These are phyloP conservation scores for Yponomeuta malinellus DNA, from an alignment of 2,888 invertebrate species.

Conservation along the genomic window DNA sequence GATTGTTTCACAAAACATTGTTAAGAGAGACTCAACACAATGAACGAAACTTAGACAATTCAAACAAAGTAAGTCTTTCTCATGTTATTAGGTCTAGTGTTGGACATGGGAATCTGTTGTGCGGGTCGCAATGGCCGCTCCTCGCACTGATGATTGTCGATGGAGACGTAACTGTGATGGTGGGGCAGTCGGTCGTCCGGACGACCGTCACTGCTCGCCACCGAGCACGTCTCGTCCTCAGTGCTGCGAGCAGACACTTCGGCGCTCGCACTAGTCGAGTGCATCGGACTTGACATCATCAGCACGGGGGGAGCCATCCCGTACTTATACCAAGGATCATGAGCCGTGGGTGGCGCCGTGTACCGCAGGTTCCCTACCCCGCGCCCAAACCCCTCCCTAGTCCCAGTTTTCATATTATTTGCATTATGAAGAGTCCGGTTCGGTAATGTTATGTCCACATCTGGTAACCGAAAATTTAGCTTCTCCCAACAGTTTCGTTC, in stretches of 20 bases:
- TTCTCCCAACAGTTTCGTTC: constrained; percentile 93
- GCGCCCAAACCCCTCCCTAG: constrained; percentile 64
- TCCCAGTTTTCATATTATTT: constrained; percentile 59
- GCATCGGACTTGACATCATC: constrained; percentile 79
- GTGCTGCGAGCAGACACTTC: constrained; percentile 78
- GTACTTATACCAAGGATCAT: constrained; percentile 73
- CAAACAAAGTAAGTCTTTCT: constrained; percentile 74
- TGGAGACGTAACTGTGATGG: constrained; percentile 75
- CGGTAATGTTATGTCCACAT: constrained; percentile 78
- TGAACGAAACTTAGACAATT: constrained; percentile 22
- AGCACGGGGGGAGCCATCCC: constrained; percentile 68
- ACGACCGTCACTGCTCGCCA: constrained; percentile 74
- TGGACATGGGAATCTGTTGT: constrained; percentile 68
- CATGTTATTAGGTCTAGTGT: constrained; percentile 57
- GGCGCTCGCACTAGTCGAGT: constrained; percentile 75
- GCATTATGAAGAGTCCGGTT: constrained; percentile 74
- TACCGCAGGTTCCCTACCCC: constrained; percentile 67
- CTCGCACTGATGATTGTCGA: constrained; percentile 71
- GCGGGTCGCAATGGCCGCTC: constrained; percentile 66
- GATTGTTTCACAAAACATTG: neutral
- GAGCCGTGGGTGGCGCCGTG: constrained; percentile 70
- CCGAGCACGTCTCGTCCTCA: constrained; percentile 78
- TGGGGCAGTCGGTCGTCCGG: constrained; percentile 70
- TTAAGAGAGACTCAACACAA: neutral
- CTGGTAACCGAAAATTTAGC: constrained; percentile 88